Evolutionary conservation across 2,113 vertebrate genomes (phyloP).

Genomic region (Calypte anna): DNA sequence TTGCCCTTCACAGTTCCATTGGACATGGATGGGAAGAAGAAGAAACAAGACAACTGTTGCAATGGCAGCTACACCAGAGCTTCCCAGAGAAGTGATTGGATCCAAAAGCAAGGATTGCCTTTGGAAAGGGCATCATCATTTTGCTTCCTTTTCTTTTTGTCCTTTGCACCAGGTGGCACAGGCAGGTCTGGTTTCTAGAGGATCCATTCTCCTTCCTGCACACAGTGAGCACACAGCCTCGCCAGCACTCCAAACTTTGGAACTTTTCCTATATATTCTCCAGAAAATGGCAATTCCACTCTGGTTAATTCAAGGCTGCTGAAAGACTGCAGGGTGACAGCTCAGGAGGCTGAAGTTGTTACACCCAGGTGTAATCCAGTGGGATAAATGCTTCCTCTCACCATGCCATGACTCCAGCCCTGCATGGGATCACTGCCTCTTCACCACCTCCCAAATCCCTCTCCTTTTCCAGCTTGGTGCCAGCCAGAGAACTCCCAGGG

Average conservation of each 20-base stretch:
- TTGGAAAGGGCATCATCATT: not conserved
- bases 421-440: accelerated
- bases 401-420: accelerated
- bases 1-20: not conserved
- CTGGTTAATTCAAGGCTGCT: slow-evolving; percentile 25
- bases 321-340: slow-evolving; percentile 1
- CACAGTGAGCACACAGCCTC: not conserved
- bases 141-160: not conserved
- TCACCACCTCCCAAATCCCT: not conserved
- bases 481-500: not conserved
- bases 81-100: not conserved
- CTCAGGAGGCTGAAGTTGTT: not conserved
- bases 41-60: not conserved
- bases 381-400: slow-evolving; percentile 10
- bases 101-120: not conserved
- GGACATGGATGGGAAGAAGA: not conserved
- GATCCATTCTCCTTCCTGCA: not conserved
- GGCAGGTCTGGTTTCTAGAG: not conserved
- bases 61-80: not conserved
- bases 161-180: not conserved
- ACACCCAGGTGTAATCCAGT: not conserved
- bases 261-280: slow-evolving; percentile 43
- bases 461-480: not conserved
- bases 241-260: not conserved
- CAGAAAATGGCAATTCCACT: not conserved